These are phyloP conservation scores for Platycnemis pennipes DNA, from an alignment of 2,888 invertebrate genomes.

Conservation along the genomic window DNA sequence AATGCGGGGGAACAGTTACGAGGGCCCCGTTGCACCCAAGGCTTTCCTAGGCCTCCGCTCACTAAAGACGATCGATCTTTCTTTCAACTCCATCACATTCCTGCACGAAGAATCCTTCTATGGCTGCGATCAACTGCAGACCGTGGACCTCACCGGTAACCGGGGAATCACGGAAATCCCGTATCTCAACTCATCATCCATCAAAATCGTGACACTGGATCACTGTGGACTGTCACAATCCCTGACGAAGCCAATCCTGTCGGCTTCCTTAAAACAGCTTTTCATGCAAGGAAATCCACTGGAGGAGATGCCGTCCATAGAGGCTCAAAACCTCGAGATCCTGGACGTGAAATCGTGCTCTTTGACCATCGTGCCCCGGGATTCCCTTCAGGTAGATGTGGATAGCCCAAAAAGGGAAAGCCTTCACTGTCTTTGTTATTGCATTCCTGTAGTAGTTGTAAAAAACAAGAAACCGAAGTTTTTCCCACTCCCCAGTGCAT, in stretches of 20 bases:
- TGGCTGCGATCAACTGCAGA: conserved; percentile 4
- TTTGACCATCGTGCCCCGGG: background rate
- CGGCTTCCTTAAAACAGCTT: background rate
- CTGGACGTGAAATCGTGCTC: background rate
- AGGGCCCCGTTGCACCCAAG: background rate
- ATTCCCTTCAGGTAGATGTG: background rate
- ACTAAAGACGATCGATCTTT: conserved; percentile 22
- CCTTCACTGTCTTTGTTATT: too few relatives aligned
- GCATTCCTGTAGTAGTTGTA: too few relatives aligned
- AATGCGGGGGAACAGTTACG: conserved; percentile 13
- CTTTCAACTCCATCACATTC: background rate
- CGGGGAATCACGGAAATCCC: background rate
- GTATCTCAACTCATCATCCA: background rate
- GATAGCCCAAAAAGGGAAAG: too few relatives aligned
- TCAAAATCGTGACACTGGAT: background rate
- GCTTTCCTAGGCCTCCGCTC: conserved; percentile 6
- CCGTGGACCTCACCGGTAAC: background rate
- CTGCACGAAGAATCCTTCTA: background rate
- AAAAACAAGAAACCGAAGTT: too few relatives aligned
- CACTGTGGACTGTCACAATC: background rate
- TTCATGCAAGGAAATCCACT: background rate
- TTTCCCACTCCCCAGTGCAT: too few relatives aligned
- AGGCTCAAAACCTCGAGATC: background rate
- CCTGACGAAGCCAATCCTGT: background rate
- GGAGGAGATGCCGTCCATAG: background rate